phyloP scores from a whole-genome alignment of 2,113 vertebrate genomes.

The Nibea albiflora region DNA sequence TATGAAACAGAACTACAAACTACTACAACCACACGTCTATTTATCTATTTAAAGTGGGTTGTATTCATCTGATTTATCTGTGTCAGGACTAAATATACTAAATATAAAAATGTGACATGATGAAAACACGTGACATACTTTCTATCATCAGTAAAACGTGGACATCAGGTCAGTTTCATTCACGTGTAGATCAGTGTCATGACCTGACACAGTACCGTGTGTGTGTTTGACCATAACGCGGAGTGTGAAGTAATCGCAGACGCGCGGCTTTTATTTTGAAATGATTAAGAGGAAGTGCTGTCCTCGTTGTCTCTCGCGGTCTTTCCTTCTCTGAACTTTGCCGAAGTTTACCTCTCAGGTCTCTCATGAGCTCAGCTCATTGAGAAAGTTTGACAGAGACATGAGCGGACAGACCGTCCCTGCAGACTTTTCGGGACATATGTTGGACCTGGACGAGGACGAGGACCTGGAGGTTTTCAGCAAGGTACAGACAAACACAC shows the following conservation, averaged over 20 bases:
- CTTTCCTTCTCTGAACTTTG: conserved; percentile 16
- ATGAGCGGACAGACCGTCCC: conserved; percentile 66
- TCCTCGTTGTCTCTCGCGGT: neutral
- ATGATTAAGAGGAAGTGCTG: fast-evolving
- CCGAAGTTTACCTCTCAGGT: conserved; percentile 52
- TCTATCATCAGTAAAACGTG: no score
- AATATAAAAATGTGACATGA: no score
- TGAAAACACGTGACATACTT: no score
- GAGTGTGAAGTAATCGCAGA: fast-evolving
- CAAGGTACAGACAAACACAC: conserved; percentile 73
- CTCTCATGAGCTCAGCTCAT: conserved; percentile 3
- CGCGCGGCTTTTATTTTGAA: conserved; percentile 56
- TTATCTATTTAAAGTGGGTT: no score
- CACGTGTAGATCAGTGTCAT: no score
- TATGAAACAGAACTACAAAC: no score
- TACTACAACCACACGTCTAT: no score
- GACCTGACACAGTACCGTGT: no score
- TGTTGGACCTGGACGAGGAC: conserved; percentile 85
- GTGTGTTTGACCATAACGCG: no score
- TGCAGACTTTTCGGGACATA: conserved; percentile 73
- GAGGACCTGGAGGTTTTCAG: conserved; percentile 87
- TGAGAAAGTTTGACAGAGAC: neutral
- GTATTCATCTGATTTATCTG: no score
- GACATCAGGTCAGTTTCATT: no score
- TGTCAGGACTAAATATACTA: no score